Percentiles rank a stretch among this genome's conserved stretches.
These are phyloP conservation scores for Aleiodes leptofemur DNA, from an alignment of 2,888 invertebrate species.

Conservation along the genomic window DNA sequence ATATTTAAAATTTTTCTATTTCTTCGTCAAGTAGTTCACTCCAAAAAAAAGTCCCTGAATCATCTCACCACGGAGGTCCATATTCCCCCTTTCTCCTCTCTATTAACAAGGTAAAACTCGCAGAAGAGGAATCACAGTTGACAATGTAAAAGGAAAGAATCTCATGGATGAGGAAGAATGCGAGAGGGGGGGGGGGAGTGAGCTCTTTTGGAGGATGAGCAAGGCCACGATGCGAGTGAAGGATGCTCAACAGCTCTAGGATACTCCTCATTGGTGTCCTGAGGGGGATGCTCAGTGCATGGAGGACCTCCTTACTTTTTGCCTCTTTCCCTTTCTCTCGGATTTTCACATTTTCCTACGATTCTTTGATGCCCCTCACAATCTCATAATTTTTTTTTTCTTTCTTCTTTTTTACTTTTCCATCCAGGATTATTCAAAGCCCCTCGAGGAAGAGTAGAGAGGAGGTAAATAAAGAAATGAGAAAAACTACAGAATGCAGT, in stretches of 20 bases:
- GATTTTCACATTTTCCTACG: conserved; percentile 46
- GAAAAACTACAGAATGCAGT: conserved; percentile 27
- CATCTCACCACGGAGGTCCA: not conserved
- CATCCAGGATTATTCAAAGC: conserved; percentile 25
- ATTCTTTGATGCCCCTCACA: conserved; percentile 30
- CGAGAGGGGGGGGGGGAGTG: conserved; percentile 45
- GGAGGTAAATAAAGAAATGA: not conserved
- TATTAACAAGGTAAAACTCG: conserved; percentile 59
- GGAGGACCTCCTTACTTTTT: conserved; percentile 71
- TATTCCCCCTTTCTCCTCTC: conserved; percentile 36
- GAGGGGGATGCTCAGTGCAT: conserved; percentile 67
- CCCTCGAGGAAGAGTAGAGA: conserved; percentile 9
- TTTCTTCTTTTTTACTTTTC: too few relatives aligned
- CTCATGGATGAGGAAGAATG: conserved; percentile 36
- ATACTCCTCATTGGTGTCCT: conserved; percentile 72
- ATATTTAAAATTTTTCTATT: too few relatives aligned
- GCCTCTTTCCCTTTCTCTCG: conserved; percentile 51
- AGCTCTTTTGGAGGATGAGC: conserved; percentile 55
- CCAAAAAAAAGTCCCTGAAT: too few relatives aligned
- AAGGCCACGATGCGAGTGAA: conserved; percentile 69
- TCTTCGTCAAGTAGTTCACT: too few relatives aligned
- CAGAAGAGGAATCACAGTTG: conserved; percentile 45
- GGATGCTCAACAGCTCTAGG: conserved; percentile 73
- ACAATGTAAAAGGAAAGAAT: conserved; percentile 45
- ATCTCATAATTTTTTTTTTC: conserved; percentile 16